These are phyloP conservation scores for Ceramica pisi DNA, from an alignment of 2,888 invertebrate genomes.

Conservation along the genomic window DNA sequence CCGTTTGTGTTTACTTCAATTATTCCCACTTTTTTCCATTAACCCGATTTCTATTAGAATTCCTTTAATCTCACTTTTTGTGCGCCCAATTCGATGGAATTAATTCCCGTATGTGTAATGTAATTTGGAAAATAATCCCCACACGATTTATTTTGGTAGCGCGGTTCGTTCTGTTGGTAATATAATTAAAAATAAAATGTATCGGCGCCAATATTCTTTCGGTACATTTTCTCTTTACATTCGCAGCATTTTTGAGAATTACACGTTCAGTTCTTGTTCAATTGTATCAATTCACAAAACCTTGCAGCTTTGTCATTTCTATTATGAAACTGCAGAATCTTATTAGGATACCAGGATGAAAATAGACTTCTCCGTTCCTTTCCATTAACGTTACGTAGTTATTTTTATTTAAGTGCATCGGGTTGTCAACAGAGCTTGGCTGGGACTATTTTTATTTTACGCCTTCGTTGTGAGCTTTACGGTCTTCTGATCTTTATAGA, in stretches of 20 bases:
- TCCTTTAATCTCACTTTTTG: constrained; percentile 55
- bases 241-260: background rate
- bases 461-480: constrained; percentile 26
- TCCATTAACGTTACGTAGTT: constrained; percentile 17
- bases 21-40: constrained; percentile 64
- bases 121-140: constrained; percentile 52
- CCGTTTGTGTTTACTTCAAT: constrained; percentile 63
- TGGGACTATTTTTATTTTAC: constrained; percentile 33
- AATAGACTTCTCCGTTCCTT: constrained; percentile 26
- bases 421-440: constrained; percentile 26
- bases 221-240: background rate
- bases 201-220: background rate
- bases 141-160: constrained; percentile 32
- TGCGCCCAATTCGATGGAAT: constrained; percentile 42
- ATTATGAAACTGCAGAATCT: constrained; percentile 17
- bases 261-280: background rate
- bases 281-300: background rate
- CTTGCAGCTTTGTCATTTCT: background rate
- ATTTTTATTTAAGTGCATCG: constrained; percentile 36
- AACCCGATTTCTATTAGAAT: constrained; percentile 60
- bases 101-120: constrained; percentile 57
- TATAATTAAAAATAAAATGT: constrained; percentile 37
- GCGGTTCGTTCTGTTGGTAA: constrained; percentile 12
- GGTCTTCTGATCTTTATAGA: constrained; percentile 39
- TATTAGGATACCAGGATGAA: constrained; percentile 6